Conservation (phyloP, 2,888 invertebrate genomes). For the Galerucella nymphaeae region DNA sequence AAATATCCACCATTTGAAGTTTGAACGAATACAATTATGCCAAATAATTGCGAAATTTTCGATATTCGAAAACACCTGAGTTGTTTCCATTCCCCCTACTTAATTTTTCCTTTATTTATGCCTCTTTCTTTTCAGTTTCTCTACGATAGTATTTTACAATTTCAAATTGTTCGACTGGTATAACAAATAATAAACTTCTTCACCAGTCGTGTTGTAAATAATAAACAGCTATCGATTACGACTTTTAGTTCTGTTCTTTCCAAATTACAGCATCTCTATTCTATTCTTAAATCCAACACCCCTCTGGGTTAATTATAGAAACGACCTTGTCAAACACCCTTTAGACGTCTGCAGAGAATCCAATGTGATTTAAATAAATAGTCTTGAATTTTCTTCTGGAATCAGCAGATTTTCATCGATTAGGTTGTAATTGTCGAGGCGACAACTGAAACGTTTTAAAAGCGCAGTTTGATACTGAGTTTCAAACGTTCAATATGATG, state of each 20-base stretch:
- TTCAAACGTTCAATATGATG: no score
- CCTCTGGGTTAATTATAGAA: background rate
- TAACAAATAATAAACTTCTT: background rate
- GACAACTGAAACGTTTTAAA: background rate
- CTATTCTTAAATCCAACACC: background rate
- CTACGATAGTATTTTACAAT: no score
- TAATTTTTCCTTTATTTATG: no score
- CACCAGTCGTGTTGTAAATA: background rate
- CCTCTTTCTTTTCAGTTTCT: no score
- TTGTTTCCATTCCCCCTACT: no score
- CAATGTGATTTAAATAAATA: background rate
- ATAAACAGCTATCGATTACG: background rate
- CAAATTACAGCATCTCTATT: background rate
- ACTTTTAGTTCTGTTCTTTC: background rate
- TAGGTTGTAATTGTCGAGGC: no score
- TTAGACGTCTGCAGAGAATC: background rate
- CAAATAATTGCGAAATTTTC: conserved; percentile 27
- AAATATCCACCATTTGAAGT: no score
- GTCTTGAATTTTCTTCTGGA: background rate
- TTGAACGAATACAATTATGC: no score
- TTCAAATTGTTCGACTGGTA: background rate
- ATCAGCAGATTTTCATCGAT: background rate
- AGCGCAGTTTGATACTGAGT: no score
- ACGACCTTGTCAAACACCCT: background rate
- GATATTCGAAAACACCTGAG: conserved; percentile 18